phyloP scores from a whole-genome alignment of 2,888 invertebrate genomes.

The Philopedon plagiatum region DNA sequence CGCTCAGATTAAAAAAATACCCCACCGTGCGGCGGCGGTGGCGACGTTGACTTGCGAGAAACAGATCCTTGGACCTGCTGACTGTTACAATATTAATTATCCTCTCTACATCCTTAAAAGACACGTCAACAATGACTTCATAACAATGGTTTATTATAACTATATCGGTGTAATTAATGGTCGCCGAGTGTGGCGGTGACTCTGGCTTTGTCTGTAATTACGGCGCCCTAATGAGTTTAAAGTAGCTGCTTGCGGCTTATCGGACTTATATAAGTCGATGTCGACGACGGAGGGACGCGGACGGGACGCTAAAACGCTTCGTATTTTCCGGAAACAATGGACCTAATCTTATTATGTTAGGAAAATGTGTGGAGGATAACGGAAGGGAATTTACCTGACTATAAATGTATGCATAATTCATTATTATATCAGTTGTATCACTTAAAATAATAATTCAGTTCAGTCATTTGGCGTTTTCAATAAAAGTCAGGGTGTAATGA shows the following conservation, averaged over 20 bases:
- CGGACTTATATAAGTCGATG: slow-evolving; percentile 42
- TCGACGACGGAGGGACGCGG: too few relatives aligned
- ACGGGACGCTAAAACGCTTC: slow-evolving; percentile 27
- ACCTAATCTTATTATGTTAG: slow-evolving; percentile 1
- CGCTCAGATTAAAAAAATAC: too few relatives aligned
- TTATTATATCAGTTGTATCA: too few relatives aligned
- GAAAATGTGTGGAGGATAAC: neutral
- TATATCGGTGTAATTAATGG: slow-evolving; percentile 67
- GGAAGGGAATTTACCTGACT: neutral
- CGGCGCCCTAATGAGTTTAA: slow-evolving; percentile 65
- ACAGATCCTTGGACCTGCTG: slow-evolving; percentile 57
- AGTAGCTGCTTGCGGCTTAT: slow-evolving; percentile 58
- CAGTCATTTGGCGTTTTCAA: too few relatives aligned
- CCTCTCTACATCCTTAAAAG: slow-evolving; percentile 65
- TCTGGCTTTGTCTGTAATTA: slow-evolving; percentile 66
- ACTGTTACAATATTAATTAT: slow-evolving; percentile 64
- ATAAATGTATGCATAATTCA: too few relatives aligned
- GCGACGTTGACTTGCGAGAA: slow-evolving; percentile 38
- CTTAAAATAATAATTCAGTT: too few relatives aligned
- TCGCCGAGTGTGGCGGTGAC: slow-evolving; percentile 66
- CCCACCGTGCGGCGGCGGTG: neutral
- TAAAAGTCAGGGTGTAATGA: too few relatives aligned
- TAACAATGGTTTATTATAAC: slow-evolving; percentile 68
- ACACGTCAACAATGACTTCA: slow-evolving; percentile 65
- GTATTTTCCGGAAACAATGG: slow-evolving; percentile 36